Evolutionary conservation across 1,140 invertebrate species (phyloP), one percentile per base, ranked within the genome.

Genomic region (Drosophila paulistorum): DNA sequence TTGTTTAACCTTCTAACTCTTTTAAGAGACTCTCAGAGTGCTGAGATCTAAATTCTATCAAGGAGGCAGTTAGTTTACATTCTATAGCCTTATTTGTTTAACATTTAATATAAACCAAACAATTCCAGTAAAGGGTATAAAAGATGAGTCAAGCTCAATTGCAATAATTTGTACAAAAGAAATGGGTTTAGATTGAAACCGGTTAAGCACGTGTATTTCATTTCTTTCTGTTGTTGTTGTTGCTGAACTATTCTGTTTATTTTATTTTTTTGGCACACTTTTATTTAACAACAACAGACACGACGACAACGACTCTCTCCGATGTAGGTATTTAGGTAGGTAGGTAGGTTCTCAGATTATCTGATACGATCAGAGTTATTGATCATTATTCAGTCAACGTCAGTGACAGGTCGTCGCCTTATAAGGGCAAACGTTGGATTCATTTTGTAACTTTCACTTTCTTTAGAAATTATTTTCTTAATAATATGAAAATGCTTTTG

Each of bases 391-490:
- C 45, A 51, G 17, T 51, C 17, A 51, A 7, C 45, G 45, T 51
- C 45, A 51, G 45, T 20, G 37, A 39, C 37, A 51, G 45, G n/a
- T n/a, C 9, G 45, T 51, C 7, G 37, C 35, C 17, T 35, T 39
- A 39, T 26, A 62, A 45, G 35, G 60, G 60, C 60, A 62, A 42
- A 30, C 30, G 30, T 30, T 39, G 41, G 35, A 62, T 42, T 13
- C 35, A n/a, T 13, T 42, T 62, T 55, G 20, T 30, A 85, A 85
- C 83, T 87, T 87, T 87, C 83, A 87, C 83, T 87, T 87, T 87
- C 83, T 87, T 89, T 83, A 80, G 79, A 83, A 80, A 87, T 70
- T 89, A 64, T 79, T 68, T 83, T 71, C 66, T 71, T 81, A 70
- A 71, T 77, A 77, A 77, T 62, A 67, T 67, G 58, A 71, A 85